Conservation (phyloP, 2,113 vertebrate genomes). For the Mirounga angustirostris region DNA sequence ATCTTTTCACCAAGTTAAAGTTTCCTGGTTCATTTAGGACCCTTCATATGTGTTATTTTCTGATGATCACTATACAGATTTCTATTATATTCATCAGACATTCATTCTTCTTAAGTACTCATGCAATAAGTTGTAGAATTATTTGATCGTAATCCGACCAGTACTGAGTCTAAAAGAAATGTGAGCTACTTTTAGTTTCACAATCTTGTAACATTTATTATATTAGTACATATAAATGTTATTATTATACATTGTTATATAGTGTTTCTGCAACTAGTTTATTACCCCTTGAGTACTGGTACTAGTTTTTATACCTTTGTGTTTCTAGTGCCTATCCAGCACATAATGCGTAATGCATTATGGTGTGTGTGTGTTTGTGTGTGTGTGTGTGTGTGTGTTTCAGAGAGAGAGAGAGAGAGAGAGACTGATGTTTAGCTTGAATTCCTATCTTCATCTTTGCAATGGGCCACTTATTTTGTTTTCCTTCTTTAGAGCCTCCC, state of each 20-base stretch:
- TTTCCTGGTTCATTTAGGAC: background rate
- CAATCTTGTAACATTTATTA: background rate
- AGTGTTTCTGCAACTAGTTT: background rate
- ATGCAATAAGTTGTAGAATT: background rate
- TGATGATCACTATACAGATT: background rate
- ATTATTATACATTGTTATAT: background rate
- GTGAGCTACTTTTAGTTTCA: constrained; percentile 13
- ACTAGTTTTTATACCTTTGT: background rate
- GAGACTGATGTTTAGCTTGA: background rate
- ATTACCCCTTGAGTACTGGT: background rate
- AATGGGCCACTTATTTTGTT: background rate
- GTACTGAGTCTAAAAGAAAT: background rate
- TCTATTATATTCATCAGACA: background rate
- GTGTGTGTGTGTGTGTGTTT: background rate
- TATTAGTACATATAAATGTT: background rate
- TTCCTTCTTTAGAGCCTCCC: background rate
- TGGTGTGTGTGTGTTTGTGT: background rate
- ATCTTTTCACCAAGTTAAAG: background rate
- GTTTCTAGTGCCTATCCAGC: background rate
- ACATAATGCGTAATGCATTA: background rate
- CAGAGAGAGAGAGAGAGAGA: background rate
- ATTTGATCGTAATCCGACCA: background rate
- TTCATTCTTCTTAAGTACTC: background rate
- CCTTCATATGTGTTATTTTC: background rate
- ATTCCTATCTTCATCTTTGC: background rate